Conservation (phyloP, 2,113 vertebrate genomes). For the Nicator chloris region DNA sequence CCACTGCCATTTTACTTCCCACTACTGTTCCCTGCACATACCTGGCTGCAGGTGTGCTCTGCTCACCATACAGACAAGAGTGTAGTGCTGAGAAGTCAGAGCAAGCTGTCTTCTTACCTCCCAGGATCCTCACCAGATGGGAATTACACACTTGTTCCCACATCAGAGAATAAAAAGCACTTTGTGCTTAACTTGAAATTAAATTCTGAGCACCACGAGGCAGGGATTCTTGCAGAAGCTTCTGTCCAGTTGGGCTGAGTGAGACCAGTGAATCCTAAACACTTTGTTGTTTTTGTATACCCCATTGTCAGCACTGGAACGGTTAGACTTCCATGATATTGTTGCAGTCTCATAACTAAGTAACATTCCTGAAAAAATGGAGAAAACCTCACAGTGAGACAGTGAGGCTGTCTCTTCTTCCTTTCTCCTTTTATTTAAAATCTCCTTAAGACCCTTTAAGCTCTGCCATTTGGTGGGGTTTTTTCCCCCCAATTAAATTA, state of each 20-base stretch:
- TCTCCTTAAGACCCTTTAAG: neutral
- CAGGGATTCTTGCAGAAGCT: neutral
- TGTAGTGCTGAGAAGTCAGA: neutral
- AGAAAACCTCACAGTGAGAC: neutral
- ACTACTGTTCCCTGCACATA: neutral
- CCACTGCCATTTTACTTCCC: neutral
- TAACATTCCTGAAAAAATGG: neutral
- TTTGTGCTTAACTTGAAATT: neutral
- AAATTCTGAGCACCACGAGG: neutral
- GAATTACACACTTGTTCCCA: neutral
- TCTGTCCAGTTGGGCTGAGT: neutral
- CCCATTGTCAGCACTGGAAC: neutral
- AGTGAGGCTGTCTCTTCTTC: neutral
- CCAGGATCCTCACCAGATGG: neutral
- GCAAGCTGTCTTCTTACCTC: neutral
- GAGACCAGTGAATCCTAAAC: neutral
- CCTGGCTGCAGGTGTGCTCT: neutral
- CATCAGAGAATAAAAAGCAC: neutral
- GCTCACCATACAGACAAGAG: neutral
- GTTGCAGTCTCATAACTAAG: neutral
- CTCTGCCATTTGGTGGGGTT: neutral
- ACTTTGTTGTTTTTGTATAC: neutral
- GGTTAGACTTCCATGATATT: neutral
- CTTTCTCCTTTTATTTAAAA: neutral
- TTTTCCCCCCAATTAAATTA: neutral